Evolutionary conservation across 2,113 vertebrate genomes (phyloP).

Genomic region (Chunga burmeisteri): DNA sequence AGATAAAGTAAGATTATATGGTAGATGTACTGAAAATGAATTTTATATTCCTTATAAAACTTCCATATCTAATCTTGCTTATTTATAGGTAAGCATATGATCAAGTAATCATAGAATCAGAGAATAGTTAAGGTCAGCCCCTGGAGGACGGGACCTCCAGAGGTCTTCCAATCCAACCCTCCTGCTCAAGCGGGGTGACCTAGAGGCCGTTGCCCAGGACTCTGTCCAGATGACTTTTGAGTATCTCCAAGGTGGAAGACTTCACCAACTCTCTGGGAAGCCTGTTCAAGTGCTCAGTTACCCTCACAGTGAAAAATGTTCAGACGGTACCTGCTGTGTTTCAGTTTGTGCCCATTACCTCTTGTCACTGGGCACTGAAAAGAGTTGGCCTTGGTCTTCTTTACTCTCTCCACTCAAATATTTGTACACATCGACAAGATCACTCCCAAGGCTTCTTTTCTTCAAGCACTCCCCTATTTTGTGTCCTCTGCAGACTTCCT

Average conservation of each 20-base stretch:
- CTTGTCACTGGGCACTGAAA: background rate
- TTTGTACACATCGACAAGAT: background rate
- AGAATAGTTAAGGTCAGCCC: background rate
- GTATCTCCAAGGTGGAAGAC: background rate
- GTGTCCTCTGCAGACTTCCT: background rate
- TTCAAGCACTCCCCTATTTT: background rate
- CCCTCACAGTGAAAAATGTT: background rate
- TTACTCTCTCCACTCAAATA: background rate
- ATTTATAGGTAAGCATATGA: background rate
- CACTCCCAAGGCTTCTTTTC: background rate
- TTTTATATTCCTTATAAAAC: background rate
- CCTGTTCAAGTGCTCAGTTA: background rate
- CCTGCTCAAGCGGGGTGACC: background rate
- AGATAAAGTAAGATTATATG: background rate
- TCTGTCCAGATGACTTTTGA: background rate
- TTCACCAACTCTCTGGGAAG: background rate
- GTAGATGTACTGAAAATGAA: background rate
- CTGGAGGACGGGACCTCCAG: background rate
- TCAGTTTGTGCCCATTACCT: background rate
- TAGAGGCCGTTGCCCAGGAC: background rate
- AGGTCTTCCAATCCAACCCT: background rate
- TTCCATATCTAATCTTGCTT: background rate
- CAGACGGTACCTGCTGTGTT: background rate
- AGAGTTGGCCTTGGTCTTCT: background rate
- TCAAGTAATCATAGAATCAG: background rate